Evolutionary conservation across 2,888 invertebrate genomes (phyloP).

Genomic region (Phanerotoma sp.): DNA sequence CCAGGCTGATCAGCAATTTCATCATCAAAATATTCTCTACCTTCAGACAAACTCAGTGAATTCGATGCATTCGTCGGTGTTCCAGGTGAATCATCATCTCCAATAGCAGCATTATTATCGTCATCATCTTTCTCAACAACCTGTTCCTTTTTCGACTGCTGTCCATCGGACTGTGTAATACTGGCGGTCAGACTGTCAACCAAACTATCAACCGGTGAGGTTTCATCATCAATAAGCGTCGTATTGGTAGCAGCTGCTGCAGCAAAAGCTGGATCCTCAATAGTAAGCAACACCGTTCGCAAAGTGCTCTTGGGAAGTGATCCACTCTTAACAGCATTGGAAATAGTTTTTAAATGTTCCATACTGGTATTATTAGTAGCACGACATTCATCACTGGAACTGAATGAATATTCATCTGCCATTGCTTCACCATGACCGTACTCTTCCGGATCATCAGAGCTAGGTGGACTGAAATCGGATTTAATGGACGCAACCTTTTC

Average conservation of each 20-base stretch:
- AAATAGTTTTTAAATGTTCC: constrained; percentile 45
- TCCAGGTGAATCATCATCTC: constrained; percentile 63
- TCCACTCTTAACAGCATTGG: constrained; percentile 42
- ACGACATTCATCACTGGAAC: constrained; percentile 59
- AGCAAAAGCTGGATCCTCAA: constrained; percentile 76
- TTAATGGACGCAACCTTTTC: constrained; percentile 58
- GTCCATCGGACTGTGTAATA: constrained; percentile 54
- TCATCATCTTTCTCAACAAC: constrained; percentile 56
- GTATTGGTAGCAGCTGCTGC: constrained; percentile 69
- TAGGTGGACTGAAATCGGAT: constrained; percentile 56
- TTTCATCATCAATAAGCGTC: constrained; percentile 76
- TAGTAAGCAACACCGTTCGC: constrained; percentile 63
- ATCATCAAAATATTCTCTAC: constrained; percentile 82
- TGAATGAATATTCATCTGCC: constrained; percentile 60
- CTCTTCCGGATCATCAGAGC: constrained; percentile 62
- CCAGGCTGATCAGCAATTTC: constrained; percentile 91
- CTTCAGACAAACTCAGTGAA: constrained; percentile 79
- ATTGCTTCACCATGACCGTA: constrained; percentile 67
- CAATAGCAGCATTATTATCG: no score
- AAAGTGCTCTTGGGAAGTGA: constrained; percentile 47
- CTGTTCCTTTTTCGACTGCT: constrained; percentile 56
- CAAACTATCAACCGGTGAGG: constrained; percentile 79
- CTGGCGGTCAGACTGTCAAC: constrained; percentile 69
- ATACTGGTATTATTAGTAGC: constrained; percentile 33
- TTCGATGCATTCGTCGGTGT: constrained; percentile 78